Conservation (phyloP, 2,797 vertebrate species). For the Xenopus petersii region DNA sequence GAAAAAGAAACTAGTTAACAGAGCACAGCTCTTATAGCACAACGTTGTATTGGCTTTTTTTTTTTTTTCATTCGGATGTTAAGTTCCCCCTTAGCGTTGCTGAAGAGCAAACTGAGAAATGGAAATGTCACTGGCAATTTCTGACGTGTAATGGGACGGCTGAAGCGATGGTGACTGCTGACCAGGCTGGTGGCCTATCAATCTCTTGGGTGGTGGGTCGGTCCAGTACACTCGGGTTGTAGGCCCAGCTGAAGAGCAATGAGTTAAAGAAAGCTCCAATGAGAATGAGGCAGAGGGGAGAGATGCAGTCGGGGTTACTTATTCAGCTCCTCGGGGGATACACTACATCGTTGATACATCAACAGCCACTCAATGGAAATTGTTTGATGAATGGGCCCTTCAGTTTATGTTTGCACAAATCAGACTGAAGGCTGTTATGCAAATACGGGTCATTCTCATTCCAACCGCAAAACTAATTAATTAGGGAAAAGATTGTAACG, state of each 20-base stretch:
- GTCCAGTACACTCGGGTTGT: neutral
- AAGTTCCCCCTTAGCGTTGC: slow-evolving; percentile 66
- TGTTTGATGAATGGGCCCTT: slow-evolving; percentile 77
- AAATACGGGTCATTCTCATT: slow-evolving; percentile 30
- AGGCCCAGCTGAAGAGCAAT: neutral
- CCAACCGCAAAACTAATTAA: slow-evolving; percentile 46
- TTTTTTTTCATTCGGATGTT: slow-evolving; percentile 75
- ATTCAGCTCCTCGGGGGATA: slow-evolving; percentile 59
- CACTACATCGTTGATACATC: slow-evolving; percentile 61
- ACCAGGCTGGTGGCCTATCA: slow-evolving; percentile 48
- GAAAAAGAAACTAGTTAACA: slow-evolving; percentile 66
- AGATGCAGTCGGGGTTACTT: slow-evolving; percentile 33
- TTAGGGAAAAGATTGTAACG: slow-evolving; percentile 1
- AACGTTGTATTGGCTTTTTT: slow-evolving; percentile 73
- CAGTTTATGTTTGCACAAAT: slow-evolving; percentile 48
- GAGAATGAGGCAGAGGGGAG: slow-evolving; percentile 47
- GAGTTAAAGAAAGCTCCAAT: slow-evolving; percentile 40
- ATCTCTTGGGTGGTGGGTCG: neutral
- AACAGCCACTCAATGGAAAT: slow-evolving; percentile 70
- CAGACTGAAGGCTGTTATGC: slow-evolving; percentile 52
- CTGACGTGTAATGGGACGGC: slow-evolving; percentile 76
- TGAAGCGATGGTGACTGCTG: slow-evolving; percentile 58
- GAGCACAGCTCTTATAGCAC: slow-evolving; percentile 64
- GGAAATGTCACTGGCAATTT: slow-evolving; percentile 95
- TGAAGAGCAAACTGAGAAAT: slow-evolving; percentile 64